phyloP scores from a whole-genome alignment of 2,888 invertebrate species.

The Schizaphis graminum region DNA sequence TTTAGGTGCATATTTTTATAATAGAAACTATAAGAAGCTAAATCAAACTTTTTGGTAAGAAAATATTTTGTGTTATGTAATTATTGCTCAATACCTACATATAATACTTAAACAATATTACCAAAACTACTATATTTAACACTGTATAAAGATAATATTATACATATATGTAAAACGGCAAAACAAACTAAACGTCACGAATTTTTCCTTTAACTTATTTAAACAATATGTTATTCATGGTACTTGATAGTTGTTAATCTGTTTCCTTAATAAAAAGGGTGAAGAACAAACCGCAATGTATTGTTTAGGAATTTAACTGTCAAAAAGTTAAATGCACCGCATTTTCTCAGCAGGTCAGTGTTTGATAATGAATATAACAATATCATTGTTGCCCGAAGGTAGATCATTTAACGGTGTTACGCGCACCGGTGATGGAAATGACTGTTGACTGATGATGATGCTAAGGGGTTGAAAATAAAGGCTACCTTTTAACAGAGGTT shows the following conservation, averaged over 20 bases:
- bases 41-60: neutral
- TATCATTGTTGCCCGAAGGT: neutral
- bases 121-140: neutral
- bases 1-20: neutral
- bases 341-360: conserved; percentile 2
- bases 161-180: neutral
- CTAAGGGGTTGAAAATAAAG: conserved; percentile 36
- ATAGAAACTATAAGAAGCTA: neutral
- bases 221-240: neutral
- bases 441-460: conserved; percentile 50
- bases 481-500: conserved; percentile 47
- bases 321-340: neutral
- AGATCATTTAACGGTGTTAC: conserved; percentile 43
- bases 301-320: neutral
- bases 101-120: neutral
- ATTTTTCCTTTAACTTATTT: neutral
- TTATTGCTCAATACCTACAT: neutral
- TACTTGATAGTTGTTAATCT: neutral
- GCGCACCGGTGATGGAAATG: conserved; percentile 32
- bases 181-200: neutral
- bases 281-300: neutral
- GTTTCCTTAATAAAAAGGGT: neutral
- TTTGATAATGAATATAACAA: neutral
- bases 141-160: neutral
- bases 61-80: neutral